Percentiles rank a stretch among this genome's conserved stretches.
Conservation (phyloP, 2,888 invertebrate genomes). For the Tetragnatha montana region DNA sequence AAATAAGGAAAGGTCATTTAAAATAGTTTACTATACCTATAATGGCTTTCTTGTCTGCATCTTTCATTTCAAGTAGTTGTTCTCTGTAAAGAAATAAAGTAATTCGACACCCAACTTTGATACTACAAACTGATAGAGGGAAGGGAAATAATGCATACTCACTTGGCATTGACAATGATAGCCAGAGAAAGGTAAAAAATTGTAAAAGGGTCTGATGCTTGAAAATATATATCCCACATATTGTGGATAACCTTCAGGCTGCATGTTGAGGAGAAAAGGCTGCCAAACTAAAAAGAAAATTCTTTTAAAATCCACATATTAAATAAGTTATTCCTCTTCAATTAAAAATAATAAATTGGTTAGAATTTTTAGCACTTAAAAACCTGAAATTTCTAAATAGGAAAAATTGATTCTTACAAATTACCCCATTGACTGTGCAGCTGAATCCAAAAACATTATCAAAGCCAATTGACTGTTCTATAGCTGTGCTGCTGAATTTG, state of each 20-base stretch:
- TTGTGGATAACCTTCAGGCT: conserved; percentile 88
- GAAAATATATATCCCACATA: conserved; percentile 98
- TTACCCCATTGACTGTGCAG: too few relatives aligned
- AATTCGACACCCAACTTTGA: not conserved
- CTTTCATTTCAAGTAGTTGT: conserved; percentile 80
- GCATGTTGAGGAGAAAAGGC: conserved; percentile 91
- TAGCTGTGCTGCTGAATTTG: too few relatives aligned
- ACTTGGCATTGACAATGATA: conserved; percentile 93
- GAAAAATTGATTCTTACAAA: too few relatives aligned
- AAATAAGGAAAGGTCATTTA: not conserved
- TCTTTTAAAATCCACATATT: too few relatives aligned
- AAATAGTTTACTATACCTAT: conserved; percentile 77
- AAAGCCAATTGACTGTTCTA: too few relatives aligned
- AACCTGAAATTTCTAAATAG: too few relatives aligned
- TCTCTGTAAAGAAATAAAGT: conserved; percentile 79
- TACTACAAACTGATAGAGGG: not conserved
- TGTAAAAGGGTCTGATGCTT: conserved; percentile 96
- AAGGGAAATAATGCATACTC: conserved; percentile 71
- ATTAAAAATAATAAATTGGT: too few relatives aligned
- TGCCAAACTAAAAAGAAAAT: conserved; percentile 81
- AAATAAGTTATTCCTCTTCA: too few relatives aligned
- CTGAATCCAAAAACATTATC: too few relatives aligned
- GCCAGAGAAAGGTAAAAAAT: conserved; percentile 96
- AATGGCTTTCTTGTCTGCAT: conserved; percentile 83
- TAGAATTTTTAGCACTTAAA: too few relatives aligned